Evolutionary conservation across 1,140 invertebrate species (phyloP).

Genomic region (Camponotus vicinus): DNA sequence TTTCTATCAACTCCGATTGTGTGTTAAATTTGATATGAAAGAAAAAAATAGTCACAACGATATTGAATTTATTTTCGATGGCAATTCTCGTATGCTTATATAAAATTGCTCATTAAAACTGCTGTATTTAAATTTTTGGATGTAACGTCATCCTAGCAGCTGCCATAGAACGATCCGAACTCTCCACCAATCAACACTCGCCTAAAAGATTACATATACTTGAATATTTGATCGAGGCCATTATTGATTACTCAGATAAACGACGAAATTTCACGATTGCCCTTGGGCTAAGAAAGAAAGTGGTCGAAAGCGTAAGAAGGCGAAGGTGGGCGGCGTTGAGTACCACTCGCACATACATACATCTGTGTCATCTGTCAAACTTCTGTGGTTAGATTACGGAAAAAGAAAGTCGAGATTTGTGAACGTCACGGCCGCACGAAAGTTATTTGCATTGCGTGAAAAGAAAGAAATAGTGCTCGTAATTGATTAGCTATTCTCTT

Average conservation of each 20-base stretch:
- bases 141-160: too few relatives aligned
- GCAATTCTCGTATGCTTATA: background rate
- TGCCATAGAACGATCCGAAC: background rate
- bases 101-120: background rate
- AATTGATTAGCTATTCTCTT: constrained; percentile 32
- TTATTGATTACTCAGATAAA: background rate
- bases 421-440: constrained; percentile 37
- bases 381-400: constrained; percentile 19
- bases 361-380: constrained; percentile 50
- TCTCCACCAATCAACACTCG: background rate
- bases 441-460: constrained; percentile 41
- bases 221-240: background rate
- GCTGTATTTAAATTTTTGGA: background rate
- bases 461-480: constrained; percentile 21
- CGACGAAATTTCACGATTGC: constrained; percentile 4
- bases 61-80: constrained; percentile 16
- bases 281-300: constrained; percentile 67
- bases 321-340: background rate
- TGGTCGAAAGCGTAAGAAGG: constrained; percentile 53
- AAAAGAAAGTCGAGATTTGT: constrained; percentile 68
- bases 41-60: constrained; percentile 26
- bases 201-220: background rate
- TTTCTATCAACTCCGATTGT: constrained; percentile 3
- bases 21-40: constrained; percentile 31
- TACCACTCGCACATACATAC: constrained; percentile 21